These are phyloP conservation scores for Subanguina moxae DNA, from an alignment of 1,140 invertebrate species.

Conservation along the genomic window DNA sequence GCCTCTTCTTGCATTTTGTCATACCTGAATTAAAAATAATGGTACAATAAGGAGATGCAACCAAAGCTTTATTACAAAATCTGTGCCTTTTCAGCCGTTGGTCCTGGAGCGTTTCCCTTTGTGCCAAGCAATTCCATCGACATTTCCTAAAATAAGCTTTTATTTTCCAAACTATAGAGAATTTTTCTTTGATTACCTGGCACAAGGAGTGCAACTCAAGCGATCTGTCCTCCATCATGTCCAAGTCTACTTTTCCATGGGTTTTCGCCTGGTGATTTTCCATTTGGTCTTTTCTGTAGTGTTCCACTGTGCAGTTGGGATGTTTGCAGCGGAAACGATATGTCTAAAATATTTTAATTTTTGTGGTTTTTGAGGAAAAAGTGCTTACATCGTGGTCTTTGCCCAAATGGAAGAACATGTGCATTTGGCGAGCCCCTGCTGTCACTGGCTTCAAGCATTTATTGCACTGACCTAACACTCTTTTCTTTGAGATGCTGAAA, in stretches of 20 bases:
- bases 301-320: conserved; percentile 47
- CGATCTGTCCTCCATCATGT: conserved; percentile 55
- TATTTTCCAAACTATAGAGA: not conserved
- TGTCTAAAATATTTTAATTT: conserved; percentile 34
- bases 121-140: conserved; percentile 59
- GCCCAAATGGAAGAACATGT: conserved; percentile 58
- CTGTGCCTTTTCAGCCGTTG: conserved; percentile 45
- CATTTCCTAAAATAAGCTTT: conserved; percentile 49
- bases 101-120: conserved; percentile 50
- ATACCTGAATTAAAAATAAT: conserved; percentile 5
- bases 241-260: conserved; percentile 51
- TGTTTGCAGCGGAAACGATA: conserved; percentile 57
- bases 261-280: conserved; percentile 56
- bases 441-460: conserved; percentile 56
- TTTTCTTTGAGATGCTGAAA: conserved; percentile 49
- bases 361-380: not conserved
- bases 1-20: conserved; percentile 34
- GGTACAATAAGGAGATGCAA: too few relatives aligned
- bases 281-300: conserved; percentile 59
- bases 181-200: conserved; percentile 5
- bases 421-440: conserved; percentile 58
- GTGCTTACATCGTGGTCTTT: conserved; percentile 49
- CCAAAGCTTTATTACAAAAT: conserved; percentile 5
- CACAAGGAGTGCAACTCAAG: conserved; percentile 30
- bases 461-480: conserved; percentile 52